Conservation (phyloP, 2,113 vertebrate genomes). For the Chunga burmeisteri region DNA sequence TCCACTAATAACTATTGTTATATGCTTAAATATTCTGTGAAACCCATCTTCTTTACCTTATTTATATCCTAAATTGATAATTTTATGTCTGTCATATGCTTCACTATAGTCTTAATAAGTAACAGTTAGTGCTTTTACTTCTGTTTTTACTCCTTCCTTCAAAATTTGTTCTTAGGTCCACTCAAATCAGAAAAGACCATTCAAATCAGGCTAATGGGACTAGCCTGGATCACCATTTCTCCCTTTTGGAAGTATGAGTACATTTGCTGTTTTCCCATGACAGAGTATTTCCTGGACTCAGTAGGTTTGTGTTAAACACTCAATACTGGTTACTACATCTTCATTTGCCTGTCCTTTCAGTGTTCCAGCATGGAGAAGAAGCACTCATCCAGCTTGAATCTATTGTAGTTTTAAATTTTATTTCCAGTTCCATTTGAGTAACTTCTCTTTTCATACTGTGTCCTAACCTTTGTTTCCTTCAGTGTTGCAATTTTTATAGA, state of each 20-base stretch:
- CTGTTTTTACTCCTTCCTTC: neutral
- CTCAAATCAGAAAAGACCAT: neutral
- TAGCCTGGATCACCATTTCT: neutral
- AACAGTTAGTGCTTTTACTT: neutral
- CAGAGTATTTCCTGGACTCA: neutral
- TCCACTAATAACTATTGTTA: neutral
- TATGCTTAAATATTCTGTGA: neutral
- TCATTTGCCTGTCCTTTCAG: neutral
- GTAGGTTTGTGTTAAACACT: neutral
- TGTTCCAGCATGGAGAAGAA: neutral
- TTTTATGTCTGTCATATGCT: neutral
- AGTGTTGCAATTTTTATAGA: neutral
- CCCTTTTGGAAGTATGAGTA: neutral
- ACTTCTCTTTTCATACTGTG: neutral
- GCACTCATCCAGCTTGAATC: neutral
- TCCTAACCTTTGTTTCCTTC: neutral
- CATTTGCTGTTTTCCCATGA: neutral
- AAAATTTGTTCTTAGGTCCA: neutral
- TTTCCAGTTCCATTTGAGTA: neutral
- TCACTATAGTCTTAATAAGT: neutral
- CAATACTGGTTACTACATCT: neutral
- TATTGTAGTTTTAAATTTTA: neutral
- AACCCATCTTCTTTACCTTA: neutral
- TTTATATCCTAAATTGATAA: neutral
- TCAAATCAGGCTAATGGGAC: neutral